Base-by-base conservation (phyloP, 23 tunicate genomes). In the Pegea sp. region DNA sequence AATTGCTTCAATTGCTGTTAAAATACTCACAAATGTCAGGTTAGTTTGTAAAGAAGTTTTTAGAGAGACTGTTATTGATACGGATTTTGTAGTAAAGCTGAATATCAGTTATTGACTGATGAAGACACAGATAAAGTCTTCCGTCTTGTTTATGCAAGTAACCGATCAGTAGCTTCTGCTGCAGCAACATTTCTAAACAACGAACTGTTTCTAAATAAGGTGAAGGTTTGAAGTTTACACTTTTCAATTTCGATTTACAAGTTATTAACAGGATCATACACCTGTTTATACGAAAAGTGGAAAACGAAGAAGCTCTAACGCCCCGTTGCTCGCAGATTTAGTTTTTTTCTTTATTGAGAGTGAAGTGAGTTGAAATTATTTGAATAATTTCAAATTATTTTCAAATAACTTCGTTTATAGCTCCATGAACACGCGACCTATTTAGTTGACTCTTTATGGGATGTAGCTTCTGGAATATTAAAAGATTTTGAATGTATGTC, bases 401-500 rank as follows among this genome's bases (percentile, higher is more conserved):
- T 19, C 7, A 50, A 50, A 50, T 16, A 11, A 16, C 5, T 49
- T 31, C 31, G 18, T 33, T 1, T 31, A 2, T 61, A 80, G 93
- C 60, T 89, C n/a, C 98, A 89, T 53, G 90, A 89, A 28, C 98
- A 89, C 52, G 79, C 98, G 5, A 77, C 98, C 6, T 89, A 89
- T 49, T 62, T 89, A 51, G 98, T 89, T 5, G 98, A 89, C 44
- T 67, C 98, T 29, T 64, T 89, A 2, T 89, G 98, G 98, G 98
- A 89, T 6, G 98, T 89, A 3, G 74, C 88, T 29, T 61, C 70
- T 0, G 22, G 52, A 3, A 72, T 91, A 78, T 59, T 91, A 0
- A 75, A 75, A 57, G 99, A 91, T 31, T 91, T 93, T 93, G 99
- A 91, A 28, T 91, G 99, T 42, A 78, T 78, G 99, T 66, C 93